A percentile compares a stretch with the other conserved stretches of the same genome.
These are phyloP conservation scores for Eulemur rubriventer DNA, from an alignment of 2,797 vertebrate species.

Conservation along the genomic window DNA sequence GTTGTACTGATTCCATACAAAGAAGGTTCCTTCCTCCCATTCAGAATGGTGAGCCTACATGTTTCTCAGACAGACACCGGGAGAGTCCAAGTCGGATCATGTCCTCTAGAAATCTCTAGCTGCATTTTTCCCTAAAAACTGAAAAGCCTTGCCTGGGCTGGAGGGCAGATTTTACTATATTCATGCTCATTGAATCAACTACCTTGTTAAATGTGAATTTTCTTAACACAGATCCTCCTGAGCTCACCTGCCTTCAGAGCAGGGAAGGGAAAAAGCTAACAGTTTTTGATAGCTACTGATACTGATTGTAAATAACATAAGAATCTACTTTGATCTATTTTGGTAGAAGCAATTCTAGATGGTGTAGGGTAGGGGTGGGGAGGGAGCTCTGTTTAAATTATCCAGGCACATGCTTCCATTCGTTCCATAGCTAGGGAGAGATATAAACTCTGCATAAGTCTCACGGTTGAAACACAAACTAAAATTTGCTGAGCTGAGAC, in stretches of 20 bases:
- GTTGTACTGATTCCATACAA: not conserved
- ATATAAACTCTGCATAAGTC: not conserved
- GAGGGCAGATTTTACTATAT: not conserved
- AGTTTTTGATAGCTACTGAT: not conserved
- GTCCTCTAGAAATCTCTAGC: not conserved
- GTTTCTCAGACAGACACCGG: not conserved
- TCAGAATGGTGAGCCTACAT: not conserved
- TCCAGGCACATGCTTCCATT: not conserved
- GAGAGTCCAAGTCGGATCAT: not conserved
- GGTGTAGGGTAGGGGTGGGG: accelerated
- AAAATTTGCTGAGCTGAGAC: not conserved
- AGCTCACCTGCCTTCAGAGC: not conserved
- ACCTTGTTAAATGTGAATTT: accelerated
- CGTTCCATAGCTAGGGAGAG: not conserved
- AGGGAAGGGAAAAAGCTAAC: not conserved
- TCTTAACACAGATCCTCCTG: not conserved
- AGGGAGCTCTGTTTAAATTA: not conserved
- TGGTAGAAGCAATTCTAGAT: not conserved
- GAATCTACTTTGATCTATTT: not conserved
- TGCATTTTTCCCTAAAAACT: not conserved
- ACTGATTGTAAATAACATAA: not conserved
- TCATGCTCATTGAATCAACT: not conserved
- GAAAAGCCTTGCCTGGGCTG: not conserved
- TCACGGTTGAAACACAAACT: not conserved
- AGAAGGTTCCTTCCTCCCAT: not conserved